phyloP scores from a whole-genome alignment of 1,140 invertebrate species.

The Hylyphantes graminicola region DNA sequence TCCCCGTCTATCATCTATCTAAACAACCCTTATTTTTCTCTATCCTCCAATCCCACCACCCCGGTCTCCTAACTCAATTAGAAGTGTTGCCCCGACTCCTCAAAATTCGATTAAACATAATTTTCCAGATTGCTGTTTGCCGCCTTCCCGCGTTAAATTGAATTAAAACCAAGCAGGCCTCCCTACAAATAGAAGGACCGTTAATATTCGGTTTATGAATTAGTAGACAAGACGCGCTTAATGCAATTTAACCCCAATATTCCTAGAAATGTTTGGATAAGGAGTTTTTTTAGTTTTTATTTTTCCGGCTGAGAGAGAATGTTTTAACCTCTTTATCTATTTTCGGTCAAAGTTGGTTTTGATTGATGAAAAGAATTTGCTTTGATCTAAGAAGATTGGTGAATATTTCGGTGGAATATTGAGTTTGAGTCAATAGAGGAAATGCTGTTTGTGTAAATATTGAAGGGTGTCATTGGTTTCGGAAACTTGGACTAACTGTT shows the following conservation, averaged over 20 bases:
- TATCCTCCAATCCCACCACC: neutral
- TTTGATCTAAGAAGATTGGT: too few relatives aligned
- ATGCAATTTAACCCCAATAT: slow-evolving; percentile 11
- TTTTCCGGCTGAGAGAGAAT: neutral
- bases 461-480: too few relatives aligned
- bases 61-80: slow-evolving; percentile 4
- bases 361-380: too few relatives aligned
- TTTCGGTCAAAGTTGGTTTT: too few relatives aligned
- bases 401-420: too few relatives aligned
- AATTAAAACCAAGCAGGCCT: slow-evolving; percentile 18
- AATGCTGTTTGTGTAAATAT: too few relatives aligned
- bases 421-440: too few relatives aligned
- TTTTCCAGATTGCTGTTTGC: slow-evolving; percentile 34
- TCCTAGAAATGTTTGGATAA: slow-evolving; percentile 14
- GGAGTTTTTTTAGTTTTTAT: slow-evolving; percentile 5
- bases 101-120: slow-evolving; percentile 43
- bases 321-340: too few relatives aligned
- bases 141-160: slow-evolving; percentile 15
- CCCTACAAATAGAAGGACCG: slow-evolving; percentile 12
- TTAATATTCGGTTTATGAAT: slow-evolving; percentile 36
- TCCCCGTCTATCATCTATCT: too few relatives aligned
- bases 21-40: neutral
- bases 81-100: slow-evolving; percentile 1
- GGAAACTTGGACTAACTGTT: too few relatives aligned
- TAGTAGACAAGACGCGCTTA: slow-evolving; percentile 1